Conservation (phyloP, 2,888 invertebrate species). For the Heterodera filipjevi region DNA sequence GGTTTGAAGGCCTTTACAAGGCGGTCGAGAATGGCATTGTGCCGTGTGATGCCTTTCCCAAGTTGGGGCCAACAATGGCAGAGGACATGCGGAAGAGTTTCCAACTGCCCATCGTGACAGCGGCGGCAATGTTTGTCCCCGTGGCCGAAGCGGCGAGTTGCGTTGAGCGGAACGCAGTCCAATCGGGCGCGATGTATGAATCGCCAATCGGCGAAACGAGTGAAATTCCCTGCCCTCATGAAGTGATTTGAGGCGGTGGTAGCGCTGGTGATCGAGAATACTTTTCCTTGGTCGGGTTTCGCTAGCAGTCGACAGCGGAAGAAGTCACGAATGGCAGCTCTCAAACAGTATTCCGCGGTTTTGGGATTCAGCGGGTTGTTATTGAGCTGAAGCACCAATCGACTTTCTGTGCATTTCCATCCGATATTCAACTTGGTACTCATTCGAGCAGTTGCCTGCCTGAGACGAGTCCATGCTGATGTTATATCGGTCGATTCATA, state of each 20-base stretch:
- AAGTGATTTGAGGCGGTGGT: constrained; percentile 22
- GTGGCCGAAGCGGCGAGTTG: constrained; percentile 12
- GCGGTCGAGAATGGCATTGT: constrained; percentile 8
- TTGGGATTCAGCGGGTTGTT: neutral
- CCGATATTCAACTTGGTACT: neutral
- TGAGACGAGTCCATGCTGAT: constrained; percentile 9
- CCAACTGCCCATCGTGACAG: neutral
- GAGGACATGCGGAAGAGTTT: constrained; percentile 8
- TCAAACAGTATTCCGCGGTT: neutral
- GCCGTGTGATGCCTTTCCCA: neutral
- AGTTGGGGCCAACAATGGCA: constrained; percentile 17
- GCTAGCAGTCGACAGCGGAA: neutral
- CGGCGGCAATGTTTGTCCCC: neutral
- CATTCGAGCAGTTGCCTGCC: constrained; percentile 3
- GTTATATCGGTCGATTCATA: neutral
- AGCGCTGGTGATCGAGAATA: constrained; percentile 36
- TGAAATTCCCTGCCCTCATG: constrained; percentile 24
- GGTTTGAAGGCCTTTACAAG: neutral
- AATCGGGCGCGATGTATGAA: constrained; percentile 63
- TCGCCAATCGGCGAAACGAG: constrained; percentile 64
- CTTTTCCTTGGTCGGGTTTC: constrained; percentile 42
- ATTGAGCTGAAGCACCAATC: neutral
- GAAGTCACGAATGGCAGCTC: neutral
- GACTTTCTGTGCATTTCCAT: neutral
- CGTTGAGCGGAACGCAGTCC: constrained; percentile 56